phyloP scores from a whole-genome alignment of 2,113 vertebrate species.

The Physeter macrocephalus region DNA sequence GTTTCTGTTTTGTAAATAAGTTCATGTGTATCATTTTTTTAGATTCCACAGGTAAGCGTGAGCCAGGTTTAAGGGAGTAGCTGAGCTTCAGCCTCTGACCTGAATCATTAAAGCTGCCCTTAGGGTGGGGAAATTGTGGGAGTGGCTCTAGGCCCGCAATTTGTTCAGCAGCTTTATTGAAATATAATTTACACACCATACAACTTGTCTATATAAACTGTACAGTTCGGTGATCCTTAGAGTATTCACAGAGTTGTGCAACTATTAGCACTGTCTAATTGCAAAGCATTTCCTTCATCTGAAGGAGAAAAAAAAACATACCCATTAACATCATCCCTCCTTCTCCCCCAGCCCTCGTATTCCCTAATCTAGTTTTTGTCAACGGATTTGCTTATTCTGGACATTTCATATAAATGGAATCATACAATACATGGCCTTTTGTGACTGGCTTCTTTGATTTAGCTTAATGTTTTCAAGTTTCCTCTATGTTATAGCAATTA shows the following conservation, averaged over 20 bases:
- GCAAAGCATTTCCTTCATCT: background rate
- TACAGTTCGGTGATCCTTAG: background rate
- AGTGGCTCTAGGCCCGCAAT: too few species aligned
- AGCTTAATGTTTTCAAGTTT: background rate
- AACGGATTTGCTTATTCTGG: background rate
- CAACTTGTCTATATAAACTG: background rate
- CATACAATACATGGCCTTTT: background rate
- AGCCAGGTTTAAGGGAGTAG: background rate
- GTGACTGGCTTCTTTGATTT: background rate
- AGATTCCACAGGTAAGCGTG: background rate
- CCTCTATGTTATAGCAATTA: background rate
- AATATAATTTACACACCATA: background rate
- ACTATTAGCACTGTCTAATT: background rate
- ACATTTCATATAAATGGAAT: background rate
- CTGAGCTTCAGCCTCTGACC: background rate
- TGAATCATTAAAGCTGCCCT: background rate
- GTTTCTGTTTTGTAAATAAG: background rate
- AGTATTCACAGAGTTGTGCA: background rate
- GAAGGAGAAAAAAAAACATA: background rate
- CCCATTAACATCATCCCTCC: background rate
- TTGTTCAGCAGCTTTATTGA: background rate
- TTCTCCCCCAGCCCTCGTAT: too few species aligned
- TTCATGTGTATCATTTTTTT: background rate
- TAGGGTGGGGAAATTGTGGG: background rate
- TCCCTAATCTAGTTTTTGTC: background rate